Evolutionary conservation across 2,113 vertebrate genomes (phyloP), one percentile per base, ranked within the genome.

Genomic region (Turnix velox): DNA sequence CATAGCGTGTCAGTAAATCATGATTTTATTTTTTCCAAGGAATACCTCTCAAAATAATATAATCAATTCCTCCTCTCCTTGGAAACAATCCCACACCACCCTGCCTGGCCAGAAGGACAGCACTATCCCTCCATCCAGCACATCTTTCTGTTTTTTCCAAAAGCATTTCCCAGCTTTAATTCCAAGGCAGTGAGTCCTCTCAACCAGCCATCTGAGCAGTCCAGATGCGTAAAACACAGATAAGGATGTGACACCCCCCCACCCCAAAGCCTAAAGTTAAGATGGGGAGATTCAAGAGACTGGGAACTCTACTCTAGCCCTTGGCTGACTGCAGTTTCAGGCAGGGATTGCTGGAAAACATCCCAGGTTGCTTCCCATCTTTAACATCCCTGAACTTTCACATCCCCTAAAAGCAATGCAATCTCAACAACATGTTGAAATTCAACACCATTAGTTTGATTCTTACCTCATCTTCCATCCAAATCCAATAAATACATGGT

Each of bases 121-220:
- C 59, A 40, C 16, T 58, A 13, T 67, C 57, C 30, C n/a, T n/a
- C 51, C 61, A 75, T 88, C 88, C 91, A 92, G 51, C 84, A 92
- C 46, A 71, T 77, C 77, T 74, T 74, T 58, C 77, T 84, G 35
- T 84, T 95, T 94, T 94, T 95, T 94, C 93, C 94, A 81, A 25
- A 93, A 78, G 52, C 84, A 46, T 58, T 84, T 92, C 57, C 88
- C 91, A 95, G 69, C 46, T 92, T 35, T 78, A 90, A 92, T 95
- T 92, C 94, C 94, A 94, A 86, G 63, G 59, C 0, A 0, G 18
- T 84, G 76, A 94, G 67, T 84, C 73, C 46, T 80, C 55, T 77
- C 61, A 39, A 27, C 25, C 46, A 7, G 6, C 58, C 3, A 59
- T 20, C 0, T 24, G 65, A 92, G 69, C 68, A 74, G 65, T 48